Base-by-base conservation (phyloP, 2,888 invertebrate species). In the Drosophila barbarae region DNA sequence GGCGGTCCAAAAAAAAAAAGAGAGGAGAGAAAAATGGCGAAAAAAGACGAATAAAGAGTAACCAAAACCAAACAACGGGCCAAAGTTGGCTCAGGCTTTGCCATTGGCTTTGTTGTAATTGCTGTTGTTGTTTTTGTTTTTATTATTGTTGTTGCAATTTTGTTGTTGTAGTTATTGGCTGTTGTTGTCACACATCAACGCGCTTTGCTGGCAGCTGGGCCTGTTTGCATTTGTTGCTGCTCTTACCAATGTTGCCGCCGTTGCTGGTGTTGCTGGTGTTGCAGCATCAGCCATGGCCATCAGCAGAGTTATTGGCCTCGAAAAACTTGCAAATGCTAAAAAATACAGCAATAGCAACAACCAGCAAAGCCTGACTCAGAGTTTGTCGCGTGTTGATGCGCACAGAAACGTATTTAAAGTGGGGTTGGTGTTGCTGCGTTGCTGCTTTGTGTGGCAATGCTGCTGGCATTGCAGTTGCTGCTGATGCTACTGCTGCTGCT, bases 151-250 rank as follows among this genome's bases (percentile, higher is more conserved):
- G 46, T 30, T 39, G 28, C 35, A 42, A 63, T 74, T 74, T 32
- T 58, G 46, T 71, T 78, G 71, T 73, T 80, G 80, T 72, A 69
- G 73, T 64, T 79, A 82, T 73, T 76, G 82, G 84, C 75, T 72
- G 81, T 70, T 78, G 83, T 84, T 79, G 78, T 82, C 84, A 79
- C 77, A 78, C 83, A 84, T 77, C 84, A 84, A 72, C 81, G 79
- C 75, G 69, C 76, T 55, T 38, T 63, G 63, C 52, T 52, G 63
- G 42, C 69, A 68, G 71, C 71, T 70, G 68, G 71, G 70, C 68
- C 68, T 35, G 63, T 44, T 18, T 12, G 61, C n/a, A 46, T 46
- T 46, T 65, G 66, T 18, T 42, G 54, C 41, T 65, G 42, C 41
- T 65, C 30, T 18, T 9, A 18, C 30, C 13, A 30, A 46, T 46